Evolutionary conservation across 2,113 vertebrate species (phyloP).

Genomic region (Ramphastos sulfuratus): DNA sequence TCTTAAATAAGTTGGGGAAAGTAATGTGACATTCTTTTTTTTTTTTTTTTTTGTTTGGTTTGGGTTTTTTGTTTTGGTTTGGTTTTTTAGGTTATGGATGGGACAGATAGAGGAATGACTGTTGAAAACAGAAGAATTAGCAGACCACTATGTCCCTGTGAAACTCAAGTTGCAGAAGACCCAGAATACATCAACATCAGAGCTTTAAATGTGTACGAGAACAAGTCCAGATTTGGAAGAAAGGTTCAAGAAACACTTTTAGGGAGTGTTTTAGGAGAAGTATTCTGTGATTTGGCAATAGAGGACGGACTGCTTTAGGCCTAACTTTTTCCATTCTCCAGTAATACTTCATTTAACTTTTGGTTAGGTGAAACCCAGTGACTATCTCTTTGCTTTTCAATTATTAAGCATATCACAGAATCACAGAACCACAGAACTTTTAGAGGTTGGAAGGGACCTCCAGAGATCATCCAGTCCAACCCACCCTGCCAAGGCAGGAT

Average conservation of each 20-base stretch:
- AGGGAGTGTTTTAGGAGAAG: too few relatives aligned
- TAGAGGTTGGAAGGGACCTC: too few relatives aligned
- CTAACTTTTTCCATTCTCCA: neutral
- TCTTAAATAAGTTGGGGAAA: neutral
- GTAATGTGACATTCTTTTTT: neutral
- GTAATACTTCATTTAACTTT: neutral
- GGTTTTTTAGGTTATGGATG: neutral
- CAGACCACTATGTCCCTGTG: too few relatives aligned
- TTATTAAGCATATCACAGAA: neutral
- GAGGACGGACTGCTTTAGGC: neutral
- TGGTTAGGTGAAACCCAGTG: neutral
- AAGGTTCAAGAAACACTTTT: too few relatives aligned
- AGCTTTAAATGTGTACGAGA: too few relatives aligned
- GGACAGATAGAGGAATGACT: neutral
- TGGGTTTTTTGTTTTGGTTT: neutral
- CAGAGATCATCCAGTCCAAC: too few relatives aligned
- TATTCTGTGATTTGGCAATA: neutral
- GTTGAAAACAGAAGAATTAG: neutral
- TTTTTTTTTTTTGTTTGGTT: too few relatives aligned
- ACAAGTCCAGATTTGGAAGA: too few relatives aligned
- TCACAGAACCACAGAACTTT: too few relatives aligned
- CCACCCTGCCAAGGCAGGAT: too few relatives aligned
- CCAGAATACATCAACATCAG: too few relatives aligned
- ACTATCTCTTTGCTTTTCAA: slow-evolving; percentile 15
- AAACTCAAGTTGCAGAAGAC: too few relatives aligned